Conservation (phyloP, 2,888 invertebrate genomes). For the Atrina japonica region DNA sequence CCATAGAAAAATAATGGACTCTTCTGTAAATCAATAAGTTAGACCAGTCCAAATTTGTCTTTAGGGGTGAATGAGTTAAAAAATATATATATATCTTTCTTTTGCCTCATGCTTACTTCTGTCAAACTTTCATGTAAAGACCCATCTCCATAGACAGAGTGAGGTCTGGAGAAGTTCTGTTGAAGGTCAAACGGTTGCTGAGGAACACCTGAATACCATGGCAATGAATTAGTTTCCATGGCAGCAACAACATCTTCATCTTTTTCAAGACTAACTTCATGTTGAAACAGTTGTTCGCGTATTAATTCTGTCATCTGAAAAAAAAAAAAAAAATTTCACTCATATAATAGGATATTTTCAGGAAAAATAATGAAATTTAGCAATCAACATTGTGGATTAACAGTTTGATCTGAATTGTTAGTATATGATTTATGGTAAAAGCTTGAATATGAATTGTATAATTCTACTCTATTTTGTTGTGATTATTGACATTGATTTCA, state of each 20-base stretch:
- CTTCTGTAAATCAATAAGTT: too few species aligned
- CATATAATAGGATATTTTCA: neutral
- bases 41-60: too few species aligned
- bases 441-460: neutral
- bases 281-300: constrained; percentile 74
- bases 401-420: neutral
- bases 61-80: too few species aligned
- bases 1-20: too few species aligned
- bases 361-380: neutral
- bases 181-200: constrained; percentile 49
- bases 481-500: too few species aligned
- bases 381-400: too few species aligned
- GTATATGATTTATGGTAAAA: neutral
- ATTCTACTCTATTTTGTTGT: too few species aligned
- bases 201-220: constrained; percentile 21
- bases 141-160: constrained; percentile 13
- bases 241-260: constrained; percentile 45
- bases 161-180: constrained; percentile 46
- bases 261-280: constrained; percentile 59
- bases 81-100: too few species aligned
- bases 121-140: constrained; percentile 44
- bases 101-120: constrained; percentile 49
- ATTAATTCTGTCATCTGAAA: constrained; percentile 74
- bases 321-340: neutral
- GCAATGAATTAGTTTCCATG: constrained; percentile 21